Evolutionary conservation across 2,797 vertebrate species (phyloP), one percentile per base, ranked within the genome.

Genomic region (Sternarchorhynchus goeldii): DNA sequence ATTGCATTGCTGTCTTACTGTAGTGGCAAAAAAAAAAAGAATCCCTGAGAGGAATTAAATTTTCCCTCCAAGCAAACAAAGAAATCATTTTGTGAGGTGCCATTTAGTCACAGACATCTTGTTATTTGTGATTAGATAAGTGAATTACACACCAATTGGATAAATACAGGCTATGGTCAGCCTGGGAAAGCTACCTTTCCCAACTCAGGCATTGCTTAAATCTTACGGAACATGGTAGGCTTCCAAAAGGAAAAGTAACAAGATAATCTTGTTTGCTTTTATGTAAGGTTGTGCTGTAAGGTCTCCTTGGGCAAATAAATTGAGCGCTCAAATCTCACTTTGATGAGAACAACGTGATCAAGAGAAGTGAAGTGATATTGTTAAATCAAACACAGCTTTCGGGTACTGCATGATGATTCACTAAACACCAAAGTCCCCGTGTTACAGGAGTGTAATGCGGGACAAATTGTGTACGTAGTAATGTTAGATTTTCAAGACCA

Each of bases 1-100:
- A 55, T 17, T 53, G 31, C 29, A 39, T 57, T 21, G 50, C 63
- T 76, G 34, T 56, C 56, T 59, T 68, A 65, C 41, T 65, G 68
- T 70, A 82, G 64, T 81, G 77, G 81, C 76, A 57, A 75, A 64
- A 65, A 75, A 81, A 63, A 85, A 81, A 62, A 57, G 50, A 32
- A 29, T 64, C 39, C 3, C n/a, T 12, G 10, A 18, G n/a, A 60
- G 73, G 53, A 34, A 76, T 21, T 12, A 68, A 76, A 75, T 75
- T 36, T 58, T 41, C 2, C 29, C 6, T 67, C 69, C 36, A 69
- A 56, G 59, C 17, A 20, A 36, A 14, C 41, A 20, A 25, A 70
- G 39, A 60, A 34, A n/a, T 32, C 16, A 36, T 56, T 62, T 55
- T 29, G 4, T 2, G 29, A 67, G 55, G 14, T n/a, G 36, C 39